Base-by-base conservation (phyloP, 2,888 invertebrate genomes). In the Clitarchus hookeri region DNA sequence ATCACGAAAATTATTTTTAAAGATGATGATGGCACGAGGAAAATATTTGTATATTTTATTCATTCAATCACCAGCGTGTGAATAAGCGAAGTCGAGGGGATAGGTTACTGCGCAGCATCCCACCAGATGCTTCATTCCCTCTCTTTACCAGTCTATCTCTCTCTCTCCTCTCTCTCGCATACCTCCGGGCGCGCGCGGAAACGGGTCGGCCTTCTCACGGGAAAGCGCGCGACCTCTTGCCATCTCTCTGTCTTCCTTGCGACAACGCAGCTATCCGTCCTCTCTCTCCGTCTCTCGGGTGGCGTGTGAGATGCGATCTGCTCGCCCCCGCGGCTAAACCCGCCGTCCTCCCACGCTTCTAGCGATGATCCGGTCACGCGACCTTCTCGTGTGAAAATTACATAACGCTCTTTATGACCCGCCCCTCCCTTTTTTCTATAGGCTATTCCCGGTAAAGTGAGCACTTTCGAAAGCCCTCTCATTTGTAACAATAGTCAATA, bases 191-290 rank as follows among this genome's bases (percentile, higher is more conserved):
- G 65, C 65, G 65, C 65, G 65, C 19, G 8, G 65, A 65, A 65
- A 65, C 65, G n/a, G 12, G 65, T 1, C n/a, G 8, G 65, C n/a
- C 65, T 65, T 65, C 65, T 65, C 65, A 65, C 65, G 65, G 65
- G 65, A 65, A 65, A n/a, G 65, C 65, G 65, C 65, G 65, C n/a
- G 65, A 65, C 65, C 65, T 65, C 65, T 65, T 65, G 65, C 65
- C 65, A n/a, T 65, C 65, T 65, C 65, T 65, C n/a, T 8, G 0
- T n/a, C n/a, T n/a, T n/a, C n/a, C n/a, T n/a, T n/a, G n/a, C n/a
- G n/a, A n/a, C n/a, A n/a, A n/a, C n/a, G n/a, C n/a, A n/a, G n/a
- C n/a, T n/a, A n/a, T n/a, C n/a, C n/a, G n/a, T n/a, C n/a, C n/a
- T 16, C 48, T 48, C 48, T 8, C 48, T 48, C 6, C 6, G 6